A percentile compares a stretch with the other conserved stretches of the same genome.
Conservation (phyloP, 1,140 invertebrate genomes). For the Drosophila lacertosa region DNA sequence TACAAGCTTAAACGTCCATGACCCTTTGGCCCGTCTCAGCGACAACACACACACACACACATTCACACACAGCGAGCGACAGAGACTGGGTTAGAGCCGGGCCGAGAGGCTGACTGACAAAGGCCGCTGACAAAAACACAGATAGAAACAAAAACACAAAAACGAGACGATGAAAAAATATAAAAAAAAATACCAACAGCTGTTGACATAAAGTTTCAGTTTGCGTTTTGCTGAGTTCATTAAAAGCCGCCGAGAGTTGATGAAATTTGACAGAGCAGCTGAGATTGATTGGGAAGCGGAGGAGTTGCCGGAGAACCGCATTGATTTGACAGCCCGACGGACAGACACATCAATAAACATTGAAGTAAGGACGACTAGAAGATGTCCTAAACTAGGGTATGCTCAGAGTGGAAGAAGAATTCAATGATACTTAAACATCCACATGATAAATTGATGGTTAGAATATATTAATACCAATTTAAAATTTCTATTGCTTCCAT, state of each 20-base stretch:
- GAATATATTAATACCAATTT: no score
- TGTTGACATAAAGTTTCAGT: constrained; percentile 48
- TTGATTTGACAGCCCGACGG: constrained; percentile 25
- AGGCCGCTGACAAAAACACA: constrained; percentile 12
- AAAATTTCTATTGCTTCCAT: not conserved
- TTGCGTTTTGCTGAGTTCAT: constrained; percentile 48
- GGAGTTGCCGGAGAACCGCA: constrained; percentile 2
- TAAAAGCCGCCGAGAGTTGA: constrained; percentile 40
- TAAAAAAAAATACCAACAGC: constrained; percentile 33
- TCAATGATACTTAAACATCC: no score
- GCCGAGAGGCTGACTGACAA: not conserved
- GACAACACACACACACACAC: no score
- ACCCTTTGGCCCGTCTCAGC: constrained; percentile 71
- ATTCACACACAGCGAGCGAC: constrained; percentile 16
- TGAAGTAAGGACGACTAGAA: not conserved
- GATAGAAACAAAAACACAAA: constrained; percentile 11
- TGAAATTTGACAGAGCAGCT: constrained; percentile 27
- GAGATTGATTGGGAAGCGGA: not conserved
- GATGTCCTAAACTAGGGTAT: not conserved
- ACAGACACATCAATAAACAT: constrained; percentile 26
- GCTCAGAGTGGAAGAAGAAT: no score
- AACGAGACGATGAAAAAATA: constrained; percentile 19
- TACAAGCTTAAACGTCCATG: constrained; percentile 78
- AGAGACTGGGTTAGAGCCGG: constrained; percentile 5
- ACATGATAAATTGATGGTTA: no score